A percentile compares a stretch with the other conserved stretches of the same genome.
These are phyloP conservation scores for Anhinga anhinga DNA, from an alignment of 2,113 vertebrate genomes.

Conservation along the genomic window DNA sequence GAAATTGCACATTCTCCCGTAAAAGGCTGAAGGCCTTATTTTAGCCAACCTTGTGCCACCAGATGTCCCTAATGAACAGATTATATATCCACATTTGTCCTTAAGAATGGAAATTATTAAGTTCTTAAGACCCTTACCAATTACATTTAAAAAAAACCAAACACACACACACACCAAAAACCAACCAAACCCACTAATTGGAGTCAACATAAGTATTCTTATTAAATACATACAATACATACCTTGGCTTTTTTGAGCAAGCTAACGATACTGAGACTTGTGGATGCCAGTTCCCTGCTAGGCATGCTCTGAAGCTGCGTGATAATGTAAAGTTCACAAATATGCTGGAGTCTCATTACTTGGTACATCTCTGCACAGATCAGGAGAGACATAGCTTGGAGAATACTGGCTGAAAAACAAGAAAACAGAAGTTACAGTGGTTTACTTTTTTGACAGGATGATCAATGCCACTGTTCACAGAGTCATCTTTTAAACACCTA, in stretches of 20 bases:
- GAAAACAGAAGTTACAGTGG: background rate
- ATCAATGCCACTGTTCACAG: background rate
- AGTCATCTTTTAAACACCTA: background rate
- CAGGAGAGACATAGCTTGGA: conserved; percentile 95
- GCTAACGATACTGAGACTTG: conserved; percentile 88
- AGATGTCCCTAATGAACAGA: background rate
- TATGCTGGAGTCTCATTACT: conserved; percentile 92
- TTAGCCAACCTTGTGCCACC: background rate
- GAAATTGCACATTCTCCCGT: background rate
- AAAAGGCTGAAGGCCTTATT: background rate
- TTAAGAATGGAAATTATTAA: background rate
- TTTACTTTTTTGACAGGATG: background rate
- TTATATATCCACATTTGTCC: background rate
- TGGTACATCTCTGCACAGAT: conserved; percentile 99
- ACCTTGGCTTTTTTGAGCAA: conserved; percentile 94
- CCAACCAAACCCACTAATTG: background rate
- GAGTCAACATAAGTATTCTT: too few species aligned
- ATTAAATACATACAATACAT: background rate
- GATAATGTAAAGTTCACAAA: conserved; percentile 94
- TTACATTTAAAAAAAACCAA: background rate
- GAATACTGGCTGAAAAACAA: conserved; percentile 83
- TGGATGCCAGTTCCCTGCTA: conserved; percentile 89
- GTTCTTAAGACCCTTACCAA: background rate
- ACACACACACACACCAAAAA: too few species aligned
- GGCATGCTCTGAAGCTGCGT: conserved; percentile 96